Evolutionary conservation across 2,797 vertebrate genomes (phyloP), one percentile per base, ranked within the genome.

Genomic region (Cyclopterus lumpus): DNA sequence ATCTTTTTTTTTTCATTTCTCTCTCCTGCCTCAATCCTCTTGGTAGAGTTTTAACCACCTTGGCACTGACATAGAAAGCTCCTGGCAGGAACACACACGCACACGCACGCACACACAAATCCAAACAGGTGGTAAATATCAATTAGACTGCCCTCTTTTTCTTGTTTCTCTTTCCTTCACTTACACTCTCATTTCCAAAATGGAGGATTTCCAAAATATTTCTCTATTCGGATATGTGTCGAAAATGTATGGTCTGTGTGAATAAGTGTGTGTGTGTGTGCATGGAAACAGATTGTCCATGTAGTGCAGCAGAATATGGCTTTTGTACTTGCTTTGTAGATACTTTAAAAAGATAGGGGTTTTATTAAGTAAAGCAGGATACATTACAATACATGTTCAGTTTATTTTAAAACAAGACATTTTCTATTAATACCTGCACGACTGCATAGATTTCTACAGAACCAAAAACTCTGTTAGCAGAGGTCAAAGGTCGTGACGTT

Each of bases 101-200:
- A 26, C 24, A 10, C 67, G 18, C 63, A 46, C 49, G 55, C 71
- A 67, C 54, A 73, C 66, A 67, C 55, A 28, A 53, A 72, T 85
- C 81, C 85, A 82, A 81, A 88, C 91, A 89, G 91, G 89, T 91
- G 89, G 90, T 89, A 86, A 87, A 89, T 93, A 91, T 93, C 89
- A 90, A 91, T 92, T 89, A 91, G 80, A 69, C 46, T 60, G 67
- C 62, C 64, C 77, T 79, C 67, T 38, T 74, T 84, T 86, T 70
- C 68, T 78, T 81, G 73, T 82, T 87, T 84, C 80, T 79, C 69
- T 79, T 73, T 85, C 42, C 12, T 59, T 55, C 74, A 63, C 66
- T 80, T 64, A 53, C 46, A 51, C 62, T 75, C 61, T 70, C 61
- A 49, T 79, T 83, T 79, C 40, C 48, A 79, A 82, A 83, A 75